Base-by-base conservation (phyloP, 2,113 vertebrate genomes). In the Brienomyrus brachyistius region DNA sequence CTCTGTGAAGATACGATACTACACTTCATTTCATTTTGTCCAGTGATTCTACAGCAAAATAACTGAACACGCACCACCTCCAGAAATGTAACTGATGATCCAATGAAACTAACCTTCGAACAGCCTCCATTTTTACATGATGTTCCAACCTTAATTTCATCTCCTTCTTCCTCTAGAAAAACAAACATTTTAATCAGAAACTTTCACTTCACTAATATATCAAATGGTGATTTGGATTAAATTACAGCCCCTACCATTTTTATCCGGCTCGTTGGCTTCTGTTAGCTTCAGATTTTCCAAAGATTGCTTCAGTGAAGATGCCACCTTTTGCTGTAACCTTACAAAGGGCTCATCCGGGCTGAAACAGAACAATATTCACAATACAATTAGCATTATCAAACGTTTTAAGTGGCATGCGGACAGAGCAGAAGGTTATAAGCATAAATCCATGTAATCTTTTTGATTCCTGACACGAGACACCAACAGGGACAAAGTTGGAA, bases 61-160 rank as follows among this genome's bases (percentile, higher is more conserved):
- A 70, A 13, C n/a, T 70, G 10, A 27, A 70, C 9, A 70, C 1
- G 10, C n/a, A 66, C 9, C 0, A 31, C 62, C 62, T 31, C n/a
- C 27, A 31, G 10, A 70, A 70, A 70, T 5, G n/a, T 70, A 31
- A 31, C 62, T 13, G 62, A 70, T 13, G 13, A 70, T 10, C 62
- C 62, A 45, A 43, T 27, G 66, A 43, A 86, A 0, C 47, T 92
- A 86, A 97, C 97, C 95, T 97, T 97, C 54, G 93, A 94, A 93
- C 96, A 97, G 50, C 97, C 96, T 92, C 95, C 94, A 93, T 97
- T 97, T 95, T 97, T 97, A 95, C 97, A 97, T 1, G 94, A 87
- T 0, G 96, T 97, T 90, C 97, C 96, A 93, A 96, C 92, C 92
- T 97, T 97, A 92, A 97, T 94, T 92, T 97, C 96, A 94, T 95